A percentile compares a stretch with the other conserved stretches of the same genome.
Conservation (phyloP, 2,113 vertebrate genomes). For the Paramormyrops kingsleyae region DNA sequence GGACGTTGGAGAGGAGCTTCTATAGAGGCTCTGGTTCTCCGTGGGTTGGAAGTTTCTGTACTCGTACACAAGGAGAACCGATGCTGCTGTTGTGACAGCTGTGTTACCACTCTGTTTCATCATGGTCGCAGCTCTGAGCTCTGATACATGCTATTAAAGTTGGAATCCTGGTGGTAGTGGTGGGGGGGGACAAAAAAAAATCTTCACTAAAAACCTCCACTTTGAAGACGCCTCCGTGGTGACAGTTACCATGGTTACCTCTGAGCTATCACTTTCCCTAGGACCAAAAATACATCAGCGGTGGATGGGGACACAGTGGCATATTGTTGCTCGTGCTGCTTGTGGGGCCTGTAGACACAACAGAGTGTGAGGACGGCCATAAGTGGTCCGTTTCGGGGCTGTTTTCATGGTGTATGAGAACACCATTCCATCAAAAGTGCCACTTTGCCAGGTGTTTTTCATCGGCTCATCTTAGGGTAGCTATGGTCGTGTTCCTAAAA, state of each 20-base stretch:
- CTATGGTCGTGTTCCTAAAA: neutral
- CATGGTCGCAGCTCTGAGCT: conserved; percentile 28
- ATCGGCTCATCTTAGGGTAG: neutral
- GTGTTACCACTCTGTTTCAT: conserved; percentile 35
- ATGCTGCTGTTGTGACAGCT: neutral
- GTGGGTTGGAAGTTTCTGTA: neutral
- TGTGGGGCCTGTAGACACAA: neutral
- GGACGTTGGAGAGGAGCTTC: neutral
- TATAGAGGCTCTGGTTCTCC: neutral
- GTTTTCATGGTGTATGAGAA: neutral
- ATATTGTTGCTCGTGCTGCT: conserved; percentile 10
- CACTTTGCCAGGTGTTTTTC: neutral
- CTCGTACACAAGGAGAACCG: neutral
- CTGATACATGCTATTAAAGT: conserved; percentile 20
- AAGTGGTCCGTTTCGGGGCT: neutral
- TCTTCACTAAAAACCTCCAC: conserved; percentile 21
- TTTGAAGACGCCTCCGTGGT: conserved; percentile 48
- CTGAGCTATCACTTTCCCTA: conserved; percentile 61
- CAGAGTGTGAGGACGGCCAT: neutral
- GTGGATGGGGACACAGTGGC: conserved; percentile 57
- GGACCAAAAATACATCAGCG: conserved; percentile 63
- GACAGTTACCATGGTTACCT: conserved; percentile 70
- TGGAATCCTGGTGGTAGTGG: neutral
- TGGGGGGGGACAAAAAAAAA: neutral
- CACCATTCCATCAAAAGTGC: neutral